Conservation (phyloP, 1,140 invertebrate genomes). For the Euura saliciscinereae region DNA sequence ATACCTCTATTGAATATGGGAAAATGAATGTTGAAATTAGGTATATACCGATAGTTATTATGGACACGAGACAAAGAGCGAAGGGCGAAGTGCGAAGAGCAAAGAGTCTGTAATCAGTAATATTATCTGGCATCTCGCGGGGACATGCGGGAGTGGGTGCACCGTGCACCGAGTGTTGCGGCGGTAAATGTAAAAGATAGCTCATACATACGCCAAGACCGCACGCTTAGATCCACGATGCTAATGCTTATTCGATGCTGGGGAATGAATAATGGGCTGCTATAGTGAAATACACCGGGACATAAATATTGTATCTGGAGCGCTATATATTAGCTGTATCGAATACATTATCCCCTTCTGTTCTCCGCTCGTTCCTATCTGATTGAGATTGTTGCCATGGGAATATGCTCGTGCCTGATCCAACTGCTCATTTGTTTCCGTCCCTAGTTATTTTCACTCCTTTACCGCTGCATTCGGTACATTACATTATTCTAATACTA, state of each 20-base stretch:
- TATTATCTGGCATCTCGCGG: not conserved
- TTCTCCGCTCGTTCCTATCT: conserved; percentile 43
- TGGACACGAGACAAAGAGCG: not conserved
- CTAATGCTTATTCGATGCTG: conserved; percentile 57
- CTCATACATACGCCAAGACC: not conserved
- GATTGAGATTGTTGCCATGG: conserved; percentile 57
- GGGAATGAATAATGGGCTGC: conserved; percentile 58
- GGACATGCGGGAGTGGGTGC: too few relatives aligned
- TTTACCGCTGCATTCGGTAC: not conserved
- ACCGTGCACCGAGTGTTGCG: too few relatives aligned
- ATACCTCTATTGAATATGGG: not conserved
- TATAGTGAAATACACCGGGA: conserved; percentile 54
- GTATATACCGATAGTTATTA: not conserved
- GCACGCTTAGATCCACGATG: conserved; percentile 47
- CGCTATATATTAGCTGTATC: conserved; percentile 58
- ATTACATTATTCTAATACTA: not conserved
- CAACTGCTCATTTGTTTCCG: conserved; percentile 35
- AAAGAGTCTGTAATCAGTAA: not conserved
- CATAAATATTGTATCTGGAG: conserved; percentile 60
- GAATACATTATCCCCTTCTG: conserved; percentile 53
- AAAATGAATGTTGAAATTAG: not conserved
- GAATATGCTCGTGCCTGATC: conserved; percentile 27
- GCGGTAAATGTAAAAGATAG: too few relatives aligned
- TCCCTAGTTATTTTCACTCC: not conserved
- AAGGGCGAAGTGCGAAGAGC: not conserved